A percentile compares a stretch with the other conserved stretches of the same genome.
phyloP scores from a whole-genome alignment of 2,797 vertebrate genomes.

The Poeciliopsis infans region DNA sequence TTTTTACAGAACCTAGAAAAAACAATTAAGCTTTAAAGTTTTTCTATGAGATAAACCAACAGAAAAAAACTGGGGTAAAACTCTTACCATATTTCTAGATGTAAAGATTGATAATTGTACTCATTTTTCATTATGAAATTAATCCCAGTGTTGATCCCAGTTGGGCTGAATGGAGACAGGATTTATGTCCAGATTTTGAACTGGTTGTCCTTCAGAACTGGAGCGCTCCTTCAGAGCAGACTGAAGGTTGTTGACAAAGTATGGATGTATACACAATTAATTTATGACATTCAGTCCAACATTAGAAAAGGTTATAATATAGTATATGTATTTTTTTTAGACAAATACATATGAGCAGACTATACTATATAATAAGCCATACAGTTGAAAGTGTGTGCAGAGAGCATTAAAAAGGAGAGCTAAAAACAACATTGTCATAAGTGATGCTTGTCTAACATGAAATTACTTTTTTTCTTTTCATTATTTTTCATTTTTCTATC shows the following conservation, averaged over 20 bases:
- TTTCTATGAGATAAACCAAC: neutral
- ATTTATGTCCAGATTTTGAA: neutral
- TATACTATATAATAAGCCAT: neutral
- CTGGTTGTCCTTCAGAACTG: neutral
- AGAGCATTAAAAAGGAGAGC: neutral
- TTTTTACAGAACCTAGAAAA: neutral
- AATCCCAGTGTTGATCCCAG: too few relatives aligned
- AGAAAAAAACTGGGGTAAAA: neutral
- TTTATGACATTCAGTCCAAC: too few relatives aligned
- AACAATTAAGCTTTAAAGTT: too few relatives aligned
- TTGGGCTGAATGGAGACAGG: too few relatives aligned
- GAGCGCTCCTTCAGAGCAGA: neutral
- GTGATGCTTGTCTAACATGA: neutral
- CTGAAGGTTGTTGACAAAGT: too few relatives aligned
- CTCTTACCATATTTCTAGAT: neutral
- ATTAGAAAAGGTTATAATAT: too few relatives aligned
- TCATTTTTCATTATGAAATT: too few relatives aligned
- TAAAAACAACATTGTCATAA: neutral
- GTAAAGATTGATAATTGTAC: too few relatives aligned
- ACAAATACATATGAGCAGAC: neutral
- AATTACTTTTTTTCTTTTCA: neutral
- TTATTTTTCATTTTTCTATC: neutral
- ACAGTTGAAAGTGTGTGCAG: neutral
- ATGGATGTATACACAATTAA: too few relatives aligned
- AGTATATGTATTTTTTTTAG: neutral